Conservation (phyloP, 2,113 vertebrate genomes). For the Dromas ardeola region DNA sequence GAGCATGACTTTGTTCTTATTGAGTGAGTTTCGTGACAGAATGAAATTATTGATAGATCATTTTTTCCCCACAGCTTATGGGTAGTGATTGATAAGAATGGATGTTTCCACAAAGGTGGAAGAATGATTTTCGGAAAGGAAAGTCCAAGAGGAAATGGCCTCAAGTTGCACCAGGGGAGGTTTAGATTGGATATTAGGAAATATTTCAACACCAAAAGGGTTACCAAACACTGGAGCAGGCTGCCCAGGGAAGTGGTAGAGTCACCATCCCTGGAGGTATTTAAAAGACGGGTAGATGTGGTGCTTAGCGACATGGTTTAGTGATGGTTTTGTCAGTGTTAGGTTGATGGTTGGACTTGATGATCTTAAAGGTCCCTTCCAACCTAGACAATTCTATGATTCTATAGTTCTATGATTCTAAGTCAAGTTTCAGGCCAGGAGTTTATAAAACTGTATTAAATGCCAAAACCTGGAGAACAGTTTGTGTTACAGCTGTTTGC, state of each 20-base stretch:
- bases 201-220: no score
- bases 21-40: not conserved
- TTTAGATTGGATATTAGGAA: not conserved
- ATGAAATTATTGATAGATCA: not conserved
- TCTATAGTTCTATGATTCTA: not conserved
- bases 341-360: not conserved
- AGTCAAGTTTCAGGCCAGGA: not conserved
- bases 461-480: not conserved
- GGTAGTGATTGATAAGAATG: not conserved
- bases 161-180: not conserved
- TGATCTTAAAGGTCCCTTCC: not conserved
- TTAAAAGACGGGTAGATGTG: no score
- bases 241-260: no score
- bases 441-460: not conserved
- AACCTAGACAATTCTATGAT: not conserved
- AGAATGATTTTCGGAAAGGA: not conserved
- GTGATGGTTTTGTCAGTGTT: not conserved
- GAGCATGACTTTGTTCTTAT: not conserved
- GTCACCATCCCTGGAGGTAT: no score
- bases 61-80: not conserved
- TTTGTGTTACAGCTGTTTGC: not conserved
- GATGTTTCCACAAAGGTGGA: not conserved
- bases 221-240: no score
- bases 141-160: not conserved
- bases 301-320: no score